phyloP scores from a whole-genome alignment of 2,888 invertebrate genomes.

The Penaeus monodon region DNA sequence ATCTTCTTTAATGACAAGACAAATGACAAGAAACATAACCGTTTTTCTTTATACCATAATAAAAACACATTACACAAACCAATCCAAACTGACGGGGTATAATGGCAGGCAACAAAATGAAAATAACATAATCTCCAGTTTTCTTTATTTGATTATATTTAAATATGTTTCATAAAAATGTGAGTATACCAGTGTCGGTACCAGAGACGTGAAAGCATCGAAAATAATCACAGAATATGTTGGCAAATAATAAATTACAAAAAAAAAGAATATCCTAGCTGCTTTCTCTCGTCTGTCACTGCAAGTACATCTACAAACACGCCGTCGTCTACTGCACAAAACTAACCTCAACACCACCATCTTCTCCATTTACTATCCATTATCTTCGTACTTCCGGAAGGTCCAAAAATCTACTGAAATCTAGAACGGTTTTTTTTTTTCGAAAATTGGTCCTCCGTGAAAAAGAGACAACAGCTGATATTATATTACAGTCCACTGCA shows the following conservation, averaged over 20 bases:
- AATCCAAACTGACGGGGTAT: no score
- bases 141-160: slow-evolving; percentile 61
- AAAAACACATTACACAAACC: no score
- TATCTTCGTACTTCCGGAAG: no score
- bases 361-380: no score
- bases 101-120: neutral
- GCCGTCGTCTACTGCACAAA: slow-evolving; percentile 6
- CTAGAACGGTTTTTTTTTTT: no score
- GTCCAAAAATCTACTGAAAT: no score
- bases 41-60: no score
- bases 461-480: no score
- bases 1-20: no score
- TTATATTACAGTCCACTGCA: no score
- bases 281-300: slow-evolving; percentile 20
- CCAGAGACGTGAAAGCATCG: slow-evolving; percentile 60
- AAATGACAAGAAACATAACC: no score
- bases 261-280: slow-evolving; percentile 36
- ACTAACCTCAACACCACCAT: neutral
- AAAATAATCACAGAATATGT: slow-evolving; percentile 61
- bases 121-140: slow-evolving; percentile 30
- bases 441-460: no score
- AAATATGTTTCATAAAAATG: slow-evolving; percentile 63
- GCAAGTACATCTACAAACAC: slow-evolving; percentile 34
- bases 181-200: slow-evolving; percentile 61
- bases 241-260: slow-evolving; percentile 57